Percentiles rank a stretch among this genome's conserved stretches.
Evolutionary conservation across 2,113 vertebrate genomes (phyloP).

Genomic region (Pteropus alecto): DNA sequence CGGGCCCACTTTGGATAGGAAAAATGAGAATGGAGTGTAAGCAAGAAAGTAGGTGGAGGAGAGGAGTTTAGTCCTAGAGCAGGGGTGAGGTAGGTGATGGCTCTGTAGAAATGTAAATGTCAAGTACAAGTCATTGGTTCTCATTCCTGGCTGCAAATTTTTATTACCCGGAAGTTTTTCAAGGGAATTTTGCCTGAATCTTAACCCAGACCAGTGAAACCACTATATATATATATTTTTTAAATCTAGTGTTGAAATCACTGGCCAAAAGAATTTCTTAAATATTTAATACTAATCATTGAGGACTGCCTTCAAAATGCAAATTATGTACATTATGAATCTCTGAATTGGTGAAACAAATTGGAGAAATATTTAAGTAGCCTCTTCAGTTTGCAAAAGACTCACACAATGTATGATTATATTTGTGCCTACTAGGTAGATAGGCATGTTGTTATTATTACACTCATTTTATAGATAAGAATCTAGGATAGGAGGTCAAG

Average conservation of each 20-base stretch:
- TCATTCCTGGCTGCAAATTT: neutral
- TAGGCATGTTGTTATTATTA: neutral
- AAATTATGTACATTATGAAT: neutral
- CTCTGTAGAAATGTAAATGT: neutral
- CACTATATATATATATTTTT: neutral
- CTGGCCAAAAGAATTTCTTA: conserved; percentile 19
- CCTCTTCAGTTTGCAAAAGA: neutral
- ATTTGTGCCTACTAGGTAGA: neutral
- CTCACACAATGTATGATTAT: neutral
- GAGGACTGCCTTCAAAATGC: conserved; percentile 24
- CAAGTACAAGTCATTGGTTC: neutral
- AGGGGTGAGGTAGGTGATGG: neutral
- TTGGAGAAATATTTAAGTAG: neutral
- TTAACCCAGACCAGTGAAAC: neutral
- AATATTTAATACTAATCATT: conserved; percentile 37
- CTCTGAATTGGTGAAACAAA: neutral
- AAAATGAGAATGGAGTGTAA: neutral
- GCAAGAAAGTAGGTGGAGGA: neutral
- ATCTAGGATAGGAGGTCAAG: neutral
- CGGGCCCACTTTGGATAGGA: no score
- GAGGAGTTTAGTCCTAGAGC: neutral
- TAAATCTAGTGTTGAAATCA: neutral
- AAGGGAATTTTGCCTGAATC: neutral
- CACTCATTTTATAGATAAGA: neutral
- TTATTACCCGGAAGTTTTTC: neutral